These are phyloP conservation scores for Sardinella longiceps DNA, from an alignment of 2,797 vertebrate genomes.

Conservation along the genomic window DNA sequence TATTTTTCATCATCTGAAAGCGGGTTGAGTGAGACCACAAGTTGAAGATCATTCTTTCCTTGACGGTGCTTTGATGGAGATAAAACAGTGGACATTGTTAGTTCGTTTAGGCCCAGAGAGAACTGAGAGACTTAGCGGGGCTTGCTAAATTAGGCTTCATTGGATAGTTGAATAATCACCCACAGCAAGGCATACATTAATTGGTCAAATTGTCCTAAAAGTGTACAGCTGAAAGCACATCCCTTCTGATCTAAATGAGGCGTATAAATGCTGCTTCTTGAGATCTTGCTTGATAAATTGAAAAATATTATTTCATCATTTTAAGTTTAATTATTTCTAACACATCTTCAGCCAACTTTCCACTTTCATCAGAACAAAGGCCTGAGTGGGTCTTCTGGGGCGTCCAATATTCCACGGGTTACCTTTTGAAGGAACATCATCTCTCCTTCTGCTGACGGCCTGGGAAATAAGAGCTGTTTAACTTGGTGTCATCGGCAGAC, in stretches of 20 bases:
- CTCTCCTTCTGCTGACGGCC: constrained; percentile 11
- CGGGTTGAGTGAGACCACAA: constrained; percentile 55
- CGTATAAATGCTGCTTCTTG: background rate
- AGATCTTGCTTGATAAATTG: background rate
- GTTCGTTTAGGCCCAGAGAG: background rate
- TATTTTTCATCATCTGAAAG: constrained; percentile 56
- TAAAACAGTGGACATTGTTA: background rate
- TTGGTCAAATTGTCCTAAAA: background rate
- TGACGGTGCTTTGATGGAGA: constrained; percentile 20
- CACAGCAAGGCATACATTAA: background rate
- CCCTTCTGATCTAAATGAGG: background rate
- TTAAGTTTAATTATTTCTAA: background rate
- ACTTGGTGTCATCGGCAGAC: background rate
- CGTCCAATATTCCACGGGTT: background rate
- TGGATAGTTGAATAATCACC: background rate
- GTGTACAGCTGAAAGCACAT: background rate
- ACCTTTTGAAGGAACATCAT: constrained; percentile 6
- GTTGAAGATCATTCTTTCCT: constrained; percentile 58
- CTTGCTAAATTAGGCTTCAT: background rate
- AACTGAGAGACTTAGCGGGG: background rate
- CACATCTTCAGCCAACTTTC: background rate
- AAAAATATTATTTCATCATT: background rate
- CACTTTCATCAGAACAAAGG: background rate
- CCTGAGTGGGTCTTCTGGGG: background rate
- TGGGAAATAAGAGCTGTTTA: constrained; percentile 19